Conservation (phyloP, 2,888 invertebrate species). For the Cephonodes hylas region DNA sequence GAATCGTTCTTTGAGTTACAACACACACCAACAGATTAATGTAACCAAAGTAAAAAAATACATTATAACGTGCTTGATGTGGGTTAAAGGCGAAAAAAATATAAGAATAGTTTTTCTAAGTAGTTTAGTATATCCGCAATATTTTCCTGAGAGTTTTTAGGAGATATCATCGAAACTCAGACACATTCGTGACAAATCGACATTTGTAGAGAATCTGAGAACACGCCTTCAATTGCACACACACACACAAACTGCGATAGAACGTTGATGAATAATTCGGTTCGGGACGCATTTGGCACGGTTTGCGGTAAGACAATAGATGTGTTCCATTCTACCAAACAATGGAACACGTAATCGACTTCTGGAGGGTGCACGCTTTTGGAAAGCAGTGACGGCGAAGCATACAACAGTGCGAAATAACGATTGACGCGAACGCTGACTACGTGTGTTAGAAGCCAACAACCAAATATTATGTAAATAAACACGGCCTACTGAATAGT, state of each 20-base stretch:
- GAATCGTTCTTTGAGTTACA: not conserved
- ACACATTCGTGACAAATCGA: not conserved
- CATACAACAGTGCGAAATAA: constrained; percentile 19
- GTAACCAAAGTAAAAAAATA: no score
- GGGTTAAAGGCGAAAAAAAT: no score
- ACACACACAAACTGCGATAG: not conserved
- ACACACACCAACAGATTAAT: not conserved
- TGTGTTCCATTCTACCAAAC: constrained; percentile 31
- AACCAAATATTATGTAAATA: not conserved
- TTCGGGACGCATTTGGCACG: constrained; percentile 27
- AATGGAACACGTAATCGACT: constrained; percentile 38
- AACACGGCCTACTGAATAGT: not conserved
- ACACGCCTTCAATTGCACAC: not conserved
- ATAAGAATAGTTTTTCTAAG: no score
- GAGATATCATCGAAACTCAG: not conserved
- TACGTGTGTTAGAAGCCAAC: not conserved
- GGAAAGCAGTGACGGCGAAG: constrained; percentile 43
- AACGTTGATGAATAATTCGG: constrained; percentile 1
- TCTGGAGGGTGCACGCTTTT: constrained; percentile 36
- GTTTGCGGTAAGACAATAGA: constrained; percentile 37
- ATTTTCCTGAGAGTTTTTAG: not conserved
- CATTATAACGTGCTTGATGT: no score
- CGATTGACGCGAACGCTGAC: not conserved
- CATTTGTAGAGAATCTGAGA: not conserved
- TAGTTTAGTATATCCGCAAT: not conserved